Base-by-base conservation (phyloP, 2,888 invertebrate species). In the Encarsia formosa region DNA sequence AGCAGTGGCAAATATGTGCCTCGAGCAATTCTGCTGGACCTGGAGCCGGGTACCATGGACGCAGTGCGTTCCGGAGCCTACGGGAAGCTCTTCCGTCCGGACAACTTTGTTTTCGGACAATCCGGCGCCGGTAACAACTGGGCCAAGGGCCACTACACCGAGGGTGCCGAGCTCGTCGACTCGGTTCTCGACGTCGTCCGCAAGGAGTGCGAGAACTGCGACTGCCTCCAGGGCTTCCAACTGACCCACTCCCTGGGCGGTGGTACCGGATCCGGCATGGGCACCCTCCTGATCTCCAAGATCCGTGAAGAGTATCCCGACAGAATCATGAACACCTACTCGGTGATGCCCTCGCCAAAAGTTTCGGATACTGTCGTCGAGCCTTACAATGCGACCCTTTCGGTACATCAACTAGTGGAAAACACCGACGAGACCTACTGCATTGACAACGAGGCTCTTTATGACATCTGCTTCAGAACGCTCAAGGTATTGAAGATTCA, bases 401-500 rank as follows among this genome's bases (percentile, higher is more conserved):
- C 91, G 56, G 88, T 91, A 49, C 91, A 91, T 74, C 90, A 91
- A 74, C 76, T 93, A 61, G 91, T 93, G 56, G 92, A 93, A 78
- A 92, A 92, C 77, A 92, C 92, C 38, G 92, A 93, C 71, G 91
- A 91, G 75, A 90, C 91, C 24, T 92, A 87, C 77, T 92, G 92
- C 75, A 92, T 92, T 68, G 92, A 92, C 76, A 93, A 93, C 73
- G 92, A 93, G 77, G 92, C 92, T 60, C 81, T 93, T 61, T 93
- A 93, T 70, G 91, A 93, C 75, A 93, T 93, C 75, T 93, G 93
- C 78, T 93, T 92, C 81, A 84, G 92, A 62, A 93, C 92, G 48
- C 80, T 93, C 58, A 92, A 92, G 78, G 81, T 57, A 24, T n/a
- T n/a, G n/a, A n/a, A n/a, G n/a, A n/a, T n/a, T n/a, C n/a, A n/a